Percentiles rank a stretch among this genome's conserved stretches.
Evolutionary conservation across 2,113 vertebrate species (phyloP).

Genomic region (Podiceps cristatus): DNA sequence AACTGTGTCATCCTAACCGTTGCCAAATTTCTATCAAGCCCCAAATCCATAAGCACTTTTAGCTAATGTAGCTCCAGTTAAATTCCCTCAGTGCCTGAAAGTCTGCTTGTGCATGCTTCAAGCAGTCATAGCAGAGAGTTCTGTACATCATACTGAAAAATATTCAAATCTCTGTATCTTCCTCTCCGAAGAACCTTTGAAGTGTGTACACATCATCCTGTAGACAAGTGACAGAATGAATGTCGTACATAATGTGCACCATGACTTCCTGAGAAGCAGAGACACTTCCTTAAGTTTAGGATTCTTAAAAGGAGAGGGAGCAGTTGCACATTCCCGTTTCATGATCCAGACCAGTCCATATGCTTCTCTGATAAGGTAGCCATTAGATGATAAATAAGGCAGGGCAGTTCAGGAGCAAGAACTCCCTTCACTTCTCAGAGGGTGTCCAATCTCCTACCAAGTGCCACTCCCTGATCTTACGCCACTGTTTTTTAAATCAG

Average conservation of each 20-base stretch:
- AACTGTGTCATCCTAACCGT: background rate
- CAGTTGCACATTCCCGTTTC: background rate
- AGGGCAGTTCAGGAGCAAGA: background rate
- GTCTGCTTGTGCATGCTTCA: background rate
- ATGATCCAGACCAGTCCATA: background rate
- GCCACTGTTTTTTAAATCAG: background rate
- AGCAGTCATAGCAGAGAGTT: background rate
- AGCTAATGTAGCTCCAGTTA: background rate
- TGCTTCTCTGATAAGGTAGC: background rate
- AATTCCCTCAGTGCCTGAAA: background rate
- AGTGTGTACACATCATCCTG: background rate
- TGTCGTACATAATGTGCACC: accelerated
- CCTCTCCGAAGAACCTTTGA: background rate
- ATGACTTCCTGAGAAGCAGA: background rate
- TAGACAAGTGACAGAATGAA: background rate
- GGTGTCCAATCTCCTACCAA: background rate
- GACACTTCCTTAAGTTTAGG: background rate
- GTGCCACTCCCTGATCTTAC: background rate
- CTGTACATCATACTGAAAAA: background rate
- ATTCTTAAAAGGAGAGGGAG: accelerated
- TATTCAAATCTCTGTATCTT: background rate
- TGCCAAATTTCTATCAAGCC: background rate
- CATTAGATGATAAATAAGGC: background rate
- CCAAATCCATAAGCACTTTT: background rate
- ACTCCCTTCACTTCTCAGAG: background rate